Conservation (phyloP, 2,797 vertebrate genomes). For the Melanogrammus aeglefinus region DNA sequence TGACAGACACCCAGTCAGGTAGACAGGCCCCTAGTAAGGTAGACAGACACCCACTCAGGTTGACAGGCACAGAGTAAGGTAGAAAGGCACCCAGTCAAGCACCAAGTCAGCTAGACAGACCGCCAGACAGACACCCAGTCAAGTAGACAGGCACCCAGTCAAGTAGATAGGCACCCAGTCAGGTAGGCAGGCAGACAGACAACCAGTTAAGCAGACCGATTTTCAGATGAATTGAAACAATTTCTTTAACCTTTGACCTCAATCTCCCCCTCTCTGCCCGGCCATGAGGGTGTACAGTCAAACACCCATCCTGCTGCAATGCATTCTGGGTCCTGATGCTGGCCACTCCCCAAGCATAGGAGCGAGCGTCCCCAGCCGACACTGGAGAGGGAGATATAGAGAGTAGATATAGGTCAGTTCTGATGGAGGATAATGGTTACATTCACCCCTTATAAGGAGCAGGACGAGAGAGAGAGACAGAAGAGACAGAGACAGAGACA, state of each 20-base stretch:
- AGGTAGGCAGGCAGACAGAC: background rate
- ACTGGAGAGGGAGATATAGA: background rate
- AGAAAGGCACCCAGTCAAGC: background rate
- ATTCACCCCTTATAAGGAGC: background rate
- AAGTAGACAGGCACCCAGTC: background rate
- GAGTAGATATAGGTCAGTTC: background rate
- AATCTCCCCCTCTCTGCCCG: background rate
- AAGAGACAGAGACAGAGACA: background rate
- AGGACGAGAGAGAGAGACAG: background rate
- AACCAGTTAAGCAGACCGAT: background rate
- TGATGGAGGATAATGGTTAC: background rate
- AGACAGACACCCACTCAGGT: background rate
- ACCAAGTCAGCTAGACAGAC: no score
- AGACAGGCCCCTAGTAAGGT: background rate
- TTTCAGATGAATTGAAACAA: background rate
- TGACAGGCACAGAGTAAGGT: background rate
- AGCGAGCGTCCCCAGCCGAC: background rate
- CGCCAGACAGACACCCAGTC: background rate
- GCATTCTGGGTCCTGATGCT: background rate
- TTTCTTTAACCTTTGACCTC: slow-evolving; percentile 2
- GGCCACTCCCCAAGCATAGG: background rate
- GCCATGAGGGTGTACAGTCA: background rate
- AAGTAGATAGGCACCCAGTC: background rate
- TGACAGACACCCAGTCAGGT: background rate
- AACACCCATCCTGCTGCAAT: background rate